These are phyloP conservation scores for Biston stratarius DNA, from an alignment of 2,888 invertebrate genomes.

Conservation along the genomic window DNA sequence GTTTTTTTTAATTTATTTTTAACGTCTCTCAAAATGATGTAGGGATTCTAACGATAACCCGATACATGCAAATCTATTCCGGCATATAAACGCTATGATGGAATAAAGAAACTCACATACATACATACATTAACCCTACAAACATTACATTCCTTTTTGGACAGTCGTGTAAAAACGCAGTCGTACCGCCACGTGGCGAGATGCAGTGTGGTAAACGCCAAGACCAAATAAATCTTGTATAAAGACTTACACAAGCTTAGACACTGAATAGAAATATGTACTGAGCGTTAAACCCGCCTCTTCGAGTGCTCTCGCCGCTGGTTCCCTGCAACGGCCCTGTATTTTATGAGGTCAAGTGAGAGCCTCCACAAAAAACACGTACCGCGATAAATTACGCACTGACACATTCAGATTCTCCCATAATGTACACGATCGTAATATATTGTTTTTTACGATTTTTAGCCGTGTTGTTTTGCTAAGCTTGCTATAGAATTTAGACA, in stretches of 20 bases:
- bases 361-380: conserved; percentile 83
- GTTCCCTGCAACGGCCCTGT: conserved; percentile 65
- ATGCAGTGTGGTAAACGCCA: no score
- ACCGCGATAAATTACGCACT: conserved; percentile 84
- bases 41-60: no score
- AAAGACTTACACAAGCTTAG: neutral
- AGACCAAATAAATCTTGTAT: neutral
- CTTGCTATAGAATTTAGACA: neutral
- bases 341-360: conserved; percentile 85
- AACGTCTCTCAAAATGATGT: no score
- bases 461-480: conserved; percentile 46
- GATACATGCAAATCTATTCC: no score
- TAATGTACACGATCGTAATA: conserved; percentile 82
- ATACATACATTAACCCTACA: no score
- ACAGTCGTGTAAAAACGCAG: no score
- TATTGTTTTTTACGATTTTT: conserved; percentile 74
- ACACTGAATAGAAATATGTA: conserved; percentile 12
- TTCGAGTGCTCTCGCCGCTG: conserved; percentile 38
- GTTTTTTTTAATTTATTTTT: no score
- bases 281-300: conserved; percentile 33
- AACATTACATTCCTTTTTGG: no score
- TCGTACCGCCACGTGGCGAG: no score
- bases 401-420: conserved; percentile 85
- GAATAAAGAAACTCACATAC: no score
- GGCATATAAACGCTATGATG: no score